A percentile compares a stretch with the other conserved stretches of the same genome.
Conservation (phyloP, 2,113 vertebrate species). For the Malurus cyaneus region DNA sequence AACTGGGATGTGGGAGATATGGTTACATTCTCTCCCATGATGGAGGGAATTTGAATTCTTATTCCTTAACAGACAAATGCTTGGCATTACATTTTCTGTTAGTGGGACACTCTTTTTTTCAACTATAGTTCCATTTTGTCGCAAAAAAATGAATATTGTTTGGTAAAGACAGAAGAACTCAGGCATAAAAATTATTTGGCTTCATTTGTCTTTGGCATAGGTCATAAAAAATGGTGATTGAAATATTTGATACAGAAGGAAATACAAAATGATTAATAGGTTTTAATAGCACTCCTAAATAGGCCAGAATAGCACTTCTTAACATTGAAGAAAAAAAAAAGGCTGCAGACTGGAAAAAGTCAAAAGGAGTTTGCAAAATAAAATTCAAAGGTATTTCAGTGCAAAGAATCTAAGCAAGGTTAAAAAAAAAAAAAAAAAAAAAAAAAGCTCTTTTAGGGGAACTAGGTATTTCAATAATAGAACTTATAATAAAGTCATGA, state of each 20-base stretch:
- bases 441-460: background rate
- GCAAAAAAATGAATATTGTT: background rate
- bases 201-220: background rate
- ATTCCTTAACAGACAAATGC: background rate
- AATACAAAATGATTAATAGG: background rate
- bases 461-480: background rate
- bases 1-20: background rate
- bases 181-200: background rate
- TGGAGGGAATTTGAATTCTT: background rate
- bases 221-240: background rate
- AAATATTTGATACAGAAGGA: background rate
- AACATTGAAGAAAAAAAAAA: background rate
- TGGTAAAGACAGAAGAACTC: background rate
- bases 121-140: background rate
- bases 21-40: background rate
- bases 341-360: background rate
- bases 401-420: background rate
- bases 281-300: background rate
- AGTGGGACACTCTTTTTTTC: background rate
- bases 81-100: background rate
- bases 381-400: background rate
- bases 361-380: background rate
- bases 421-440: background rate
- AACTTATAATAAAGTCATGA: background rate
- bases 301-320: background rate